These are phyloP conservation scores for Pollenia angustigena DNA, from an alignment of 2,888 invertebrate genomes.

Conservation along the genomic window DNA sequence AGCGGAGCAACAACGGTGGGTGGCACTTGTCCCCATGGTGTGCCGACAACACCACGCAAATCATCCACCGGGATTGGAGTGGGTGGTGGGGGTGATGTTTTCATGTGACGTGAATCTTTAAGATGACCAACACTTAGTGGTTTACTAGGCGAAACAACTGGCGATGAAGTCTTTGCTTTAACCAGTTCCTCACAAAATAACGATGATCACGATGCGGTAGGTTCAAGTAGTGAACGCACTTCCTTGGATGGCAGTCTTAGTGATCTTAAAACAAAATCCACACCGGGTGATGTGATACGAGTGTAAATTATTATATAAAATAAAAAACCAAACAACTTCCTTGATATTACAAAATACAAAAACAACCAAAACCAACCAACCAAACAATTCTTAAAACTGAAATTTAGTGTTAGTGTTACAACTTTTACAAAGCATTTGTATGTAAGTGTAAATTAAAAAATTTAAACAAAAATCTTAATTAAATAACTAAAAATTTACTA, in stretches of 20 bases:
- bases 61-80: conserved; percentile 74
- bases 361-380: conserved; percentile 21
- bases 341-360: conserved; percentile 36
- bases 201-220: conserved; percentile 71
- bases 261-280: conserved; percentile 80
- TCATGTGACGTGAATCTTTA: conserved; percentile 89
- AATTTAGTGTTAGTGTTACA: conserved; percentile 31
- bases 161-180: conserved; percentile 68
- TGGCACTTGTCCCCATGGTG: conserved; percentile 83
- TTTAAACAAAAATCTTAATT: conserved; percentile 1
- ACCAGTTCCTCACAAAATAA: conserved; percentile 58
- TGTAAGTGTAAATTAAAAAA: conserved; percentile 42
- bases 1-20: conserved; percentile 52
- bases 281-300: conserved; percentile 83
- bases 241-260: conserved; percentile 77
- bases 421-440: conserved; percentile 41
- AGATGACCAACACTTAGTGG: conserved; percentile 79
- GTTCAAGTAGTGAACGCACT: conserved; percentile 65
- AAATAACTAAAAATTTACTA: conserved; percentile 12
- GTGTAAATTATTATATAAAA: conserved; percentile 77
- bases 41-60: conserved; percentile 84
- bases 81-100: conserved; percentile 88
- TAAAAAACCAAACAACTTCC: conserved; percentile 39
- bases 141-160: conserved; percentile 72
- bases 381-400: conserved; percentile 33